A percentile compares a stretch with the other conserved stretches of the same genome.
Conservation (phyloP, 2,888 invertebrate species). For the Oscheius sp. region DNA sequence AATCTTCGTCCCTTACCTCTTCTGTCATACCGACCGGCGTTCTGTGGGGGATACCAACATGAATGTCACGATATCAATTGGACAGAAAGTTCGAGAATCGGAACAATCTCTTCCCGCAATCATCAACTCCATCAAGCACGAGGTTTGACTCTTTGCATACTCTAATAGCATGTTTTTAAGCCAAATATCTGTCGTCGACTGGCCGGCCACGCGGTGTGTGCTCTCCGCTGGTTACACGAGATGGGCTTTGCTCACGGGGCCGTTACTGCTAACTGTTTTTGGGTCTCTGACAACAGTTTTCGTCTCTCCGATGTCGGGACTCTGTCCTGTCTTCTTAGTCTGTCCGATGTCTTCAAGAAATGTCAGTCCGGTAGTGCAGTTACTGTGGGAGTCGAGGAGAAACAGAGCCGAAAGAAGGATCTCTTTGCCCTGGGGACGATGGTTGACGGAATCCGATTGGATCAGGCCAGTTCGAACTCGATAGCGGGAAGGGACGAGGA, state of each 20-base stretch:
- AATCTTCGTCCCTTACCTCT: constrained; percentile 41
- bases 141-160: neutral
- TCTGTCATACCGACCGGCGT: constrained; percentile 38
- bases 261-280: constrained; percentile 37
- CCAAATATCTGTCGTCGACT: constrained; percentile 50
- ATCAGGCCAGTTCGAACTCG: constrained; percentile 38
- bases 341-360: constrained; percentile 39
- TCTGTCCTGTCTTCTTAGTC: constrained; percentile 26
- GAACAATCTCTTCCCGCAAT: constrained; percentile 26
- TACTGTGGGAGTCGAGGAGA: constrained; percentile 27
- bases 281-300: constrained; percentile 44
- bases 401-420: constrained; percentile 44
- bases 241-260: constrained; percentile 44
- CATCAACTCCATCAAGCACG: constrained; percentile 23
- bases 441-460: constrained; percentile 41
- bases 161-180: constrained; percentile 35
- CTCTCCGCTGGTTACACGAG: constrained; percentile 64
- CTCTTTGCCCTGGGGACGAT: constrained; percentile 56
- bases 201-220: constrained; percentile 60
- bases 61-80: constrained; percentile 39
- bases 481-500: constrained; percentile 16
- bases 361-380: constrained; percentile 30
- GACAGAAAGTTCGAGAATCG: constrained; percentile 39
- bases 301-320: constrained; percentile 51
- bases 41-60: constrained; percentile 4